phyloP scores from a whole-genome alignment of 2,888 invertebrate genomes.

The Stramonita haemastoma region DNA sequence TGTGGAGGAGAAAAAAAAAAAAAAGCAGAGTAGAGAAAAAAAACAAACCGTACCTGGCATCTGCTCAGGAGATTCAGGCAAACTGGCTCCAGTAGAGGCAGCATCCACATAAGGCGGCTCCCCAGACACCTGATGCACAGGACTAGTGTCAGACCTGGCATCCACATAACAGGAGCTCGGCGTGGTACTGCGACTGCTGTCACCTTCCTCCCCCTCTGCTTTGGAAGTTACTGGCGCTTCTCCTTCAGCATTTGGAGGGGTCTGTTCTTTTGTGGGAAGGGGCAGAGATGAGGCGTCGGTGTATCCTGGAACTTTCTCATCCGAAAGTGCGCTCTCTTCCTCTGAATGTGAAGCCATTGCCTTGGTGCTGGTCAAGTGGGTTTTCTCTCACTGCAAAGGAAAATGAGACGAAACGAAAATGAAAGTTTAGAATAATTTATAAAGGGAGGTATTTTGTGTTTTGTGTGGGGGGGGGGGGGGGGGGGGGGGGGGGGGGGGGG shows the following conservation, averaged over 20 bases:
- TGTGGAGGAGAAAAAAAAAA: not conserved
- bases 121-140: not conserved
- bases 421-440: too few relatives aligned
- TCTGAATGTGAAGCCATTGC: not conserved
- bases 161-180: slow-evolving; percentile 21
- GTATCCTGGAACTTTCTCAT: not conserved
- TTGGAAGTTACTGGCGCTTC: not conserved
- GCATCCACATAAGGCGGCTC: not conserved
- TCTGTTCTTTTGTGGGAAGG: not conserved
- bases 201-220: not conserved
- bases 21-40: not conserved
- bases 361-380: too few relatives aligned
- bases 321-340: not conserved
- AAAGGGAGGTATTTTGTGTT: too few relatives aligned
- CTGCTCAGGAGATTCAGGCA: too few relatives aligned
- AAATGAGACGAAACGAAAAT: not conserved
- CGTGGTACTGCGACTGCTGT: not conserved
- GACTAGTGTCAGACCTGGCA: not conserved
- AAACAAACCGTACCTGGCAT: not conserved
- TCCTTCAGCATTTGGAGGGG: too few relatives aligned
- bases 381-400: not conserved
- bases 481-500: too few relatives aligned
- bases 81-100: not conserved
- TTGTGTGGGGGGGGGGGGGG: too few relatives aligned
- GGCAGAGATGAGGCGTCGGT: not conserved